phyloP scores from a whole-genome alignment of 1,140 invertebrate species.

The Pectinophora gossypiella region DNA sequence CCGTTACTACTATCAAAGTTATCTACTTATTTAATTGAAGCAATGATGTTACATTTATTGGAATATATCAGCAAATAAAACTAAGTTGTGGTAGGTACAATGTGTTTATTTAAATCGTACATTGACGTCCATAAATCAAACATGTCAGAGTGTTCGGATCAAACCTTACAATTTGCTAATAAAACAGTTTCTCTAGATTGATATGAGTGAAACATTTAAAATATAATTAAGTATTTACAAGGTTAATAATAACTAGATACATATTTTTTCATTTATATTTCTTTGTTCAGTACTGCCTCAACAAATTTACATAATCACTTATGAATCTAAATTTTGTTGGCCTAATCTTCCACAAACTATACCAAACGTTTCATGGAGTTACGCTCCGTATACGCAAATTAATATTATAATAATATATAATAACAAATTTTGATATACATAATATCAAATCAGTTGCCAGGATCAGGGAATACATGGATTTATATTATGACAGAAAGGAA shows the following conservation, averaged over 20 bases:
- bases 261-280: conserved; percentile 26
- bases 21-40: too few relatives aligned
- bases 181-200: conserved; percentile 63
- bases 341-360: conserved; percentile 21
- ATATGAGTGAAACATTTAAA: conserved; percentile 69
- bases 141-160: conserved; percentile 45
- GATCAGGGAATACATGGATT: too few relatives aligned
- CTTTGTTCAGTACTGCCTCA: conserved; percentile 30
- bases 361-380: too few relatives aligned
- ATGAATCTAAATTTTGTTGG: conserved; percentile 34
- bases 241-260: conserved; percentile 40
- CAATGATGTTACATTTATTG: too few relatives aligned
- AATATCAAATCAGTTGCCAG: too few relatives aligned
- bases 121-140: conserved; percentile 63
- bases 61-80: too few relatives aligned
- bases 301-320: conserved; percentile 36
- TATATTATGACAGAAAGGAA: too few relatives aligned
- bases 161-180: conserved; percentile 63
- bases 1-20: too few relatives aligned
- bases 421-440: too few relatives aligned
- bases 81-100: conserved; percentile 33
- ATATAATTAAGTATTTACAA: conserved; percentile 68
- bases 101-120: conserved; percentile 68
- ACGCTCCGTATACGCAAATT: too few relatives aligned
- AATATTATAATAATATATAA: too few relatives aligned